A percentile compares a stretch with the other conserved stretches of the same genome.
phyloP scores from a whole-genome alignment of 2,113 vertebrate genomes.

The Microtus pennsylvanicus region DNA sequence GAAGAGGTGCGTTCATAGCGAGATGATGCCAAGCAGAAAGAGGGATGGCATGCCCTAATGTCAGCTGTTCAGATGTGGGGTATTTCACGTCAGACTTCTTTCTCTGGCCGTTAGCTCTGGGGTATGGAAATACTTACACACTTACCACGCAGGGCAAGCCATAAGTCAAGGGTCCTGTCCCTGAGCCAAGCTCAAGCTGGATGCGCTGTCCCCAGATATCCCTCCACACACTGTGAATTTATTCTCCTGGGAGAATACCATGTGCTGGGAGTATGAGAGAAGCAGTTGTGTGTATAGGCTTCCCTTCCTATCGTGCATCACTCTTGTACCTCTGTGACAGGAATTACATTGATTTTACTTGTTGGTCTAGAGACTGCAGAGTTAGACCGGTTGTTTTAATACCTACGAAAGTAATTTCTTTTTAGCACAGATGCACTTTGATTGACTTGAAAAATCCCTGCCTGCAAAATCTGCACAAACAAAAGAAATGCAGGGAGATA shows the following conservation, averaged over 20 bases:
- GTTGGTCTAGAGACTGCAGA: conserved; percentile 76
- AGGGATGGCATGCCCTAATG: not conserved
- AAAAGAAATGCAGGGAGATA: conserved; percentile 63
- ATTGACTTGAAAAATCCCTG: conserved; percentile 69
- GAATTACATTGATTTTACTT: conserved; percentile 69
- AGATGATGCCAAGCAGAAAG: not conserved
- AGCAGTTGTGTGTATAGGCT: conserved; percentile 61
- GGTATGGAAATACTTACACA: conserved; percentile 9
- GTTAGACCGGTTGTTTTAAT: conserved; percentile 67
- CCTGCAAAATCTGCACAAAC: conserved; percentile 64
- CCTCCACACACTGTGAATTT: conserved; percentile 63
- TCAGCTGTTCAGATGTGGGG: not conserved
- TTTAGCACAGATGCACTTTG: conserved; percentile 52
- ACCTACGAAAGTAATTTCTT: conserved; percentile 71
- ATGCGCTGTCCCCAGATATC: conserved; percentile 68
- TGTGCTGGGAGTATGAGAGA: conserved; percentile 57
- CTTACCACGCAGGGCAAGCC: not conserved
- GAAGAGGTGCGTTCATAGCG: conserved; percentile 19
- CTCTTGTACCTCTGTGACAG: conserved; percentile 59
- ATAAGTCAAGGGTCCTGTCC: conserved; percentile 37
- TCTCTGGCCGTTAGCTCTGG: not conserved
- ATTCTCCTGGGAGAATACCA: conserved; percentile 55
- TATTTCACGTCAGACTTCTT: not conserved
- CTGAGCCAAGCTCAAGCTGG: conserved; percentile 62
- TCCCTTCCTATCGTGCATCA: conserved; percentile 53